Conservation (phyloP, 2,113 vertebrate genomes). For the Lophura nycthemera region DNA sequence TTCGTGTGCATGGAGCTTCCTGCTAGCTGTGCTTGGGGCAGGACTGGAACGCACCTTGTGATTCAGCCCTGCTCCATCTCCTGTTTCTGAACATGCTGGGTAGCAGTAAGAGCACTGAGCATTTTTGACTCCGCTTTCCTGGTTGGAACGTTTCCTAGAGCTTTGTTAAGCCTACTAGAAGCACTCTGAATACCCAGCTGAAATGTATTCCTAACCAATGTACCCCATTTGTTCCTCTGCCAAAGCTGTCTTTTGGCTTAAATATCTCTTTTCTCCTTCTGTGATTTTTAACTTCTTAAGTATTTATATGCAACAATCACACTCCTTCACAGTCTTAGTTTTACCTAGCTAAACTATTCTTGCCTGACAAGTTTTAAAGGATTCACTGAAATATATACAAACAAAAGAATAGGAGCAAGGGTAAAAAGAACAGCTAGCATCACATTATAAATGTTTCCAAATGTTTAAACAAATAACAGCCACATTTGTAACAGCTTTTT, state of each 20-base stretch:
- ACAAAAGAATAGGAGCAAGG: neutral
- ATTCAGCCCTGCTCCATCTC: neutral
- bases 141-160: neutral
- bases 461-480: slow-evolving; percentile 37
- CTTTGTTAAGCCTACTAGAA: neutral
- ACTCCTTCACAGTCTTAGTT: neutral
- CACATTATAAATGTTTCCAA: neutral
- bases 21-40: neutral
- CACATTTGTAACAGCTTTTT: neutral
- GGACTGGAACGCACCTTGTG: neutral
- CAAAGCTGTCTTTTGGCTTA: slow-evolving; percentile 16
- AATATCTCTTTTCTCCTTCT: neutral
- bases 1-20: neutral
- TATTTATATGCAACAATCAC: slow-evolving; percentile 14
- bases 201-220: neutral
- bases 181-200: neutral
- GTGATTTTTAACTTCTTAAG: neutral
- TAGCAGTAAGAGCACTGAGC: neutral
- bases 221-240: neutral
- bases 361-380: neutral
- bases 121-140: neutral
- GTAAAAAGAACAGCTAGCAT: neutral
- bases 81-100: neutral
- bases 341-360: neutral
- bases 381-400: neutral